Evolutionary conservation across 2,888 invertebrate species (phyloP), one percentile per base, ranked within the genome.

Genomic region (Rotaria macrura): DNA sequence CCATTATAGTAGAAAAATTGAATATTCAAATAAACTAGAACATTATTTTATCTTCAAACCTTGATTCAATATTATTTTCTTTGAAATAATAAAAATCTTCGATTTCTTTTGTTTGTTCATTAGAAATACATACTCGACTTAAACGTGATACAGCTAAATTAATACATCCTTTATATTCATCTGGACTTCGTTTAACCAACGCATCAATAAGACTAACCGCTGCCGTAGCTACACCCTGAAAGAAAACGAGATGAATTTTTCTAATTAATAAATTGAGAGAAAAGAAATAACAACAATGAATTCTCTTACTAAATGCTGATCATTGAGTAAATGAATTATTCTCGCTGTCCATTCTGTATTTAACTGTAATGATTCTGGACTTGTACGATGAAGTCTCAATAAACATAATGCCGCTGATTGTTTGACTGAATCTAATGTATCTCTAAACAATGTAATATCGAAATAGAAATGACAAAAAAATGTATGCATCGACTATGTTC

Each of bases 401-500:
- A 99, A 93, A 90, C 99, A 99, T 83, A 99, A 93, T 85, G 99
- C 99, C 88, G 99, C 98, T 89, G 97, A 97, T 92, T 99, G 99
- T 92, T 99, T 99, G 1, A 99, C 98, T 86, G 97, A 95, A 92
- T 99, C 99, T 94, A 98, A 97, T 29, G 99, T 98, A 90, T 99
- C 99, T 52, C 95, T 79, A 43, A 0, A 43, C 14, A 65, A n/a
- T 20, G 23, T 14, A n/a, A 23, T 55, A 55, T 55, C 29, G 34
- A 14, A 10, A 29, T 95, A 90, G 84, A 90, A 89, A 74, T 55
- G 40, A 20, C 2, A 40, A 14, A 9, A n/a, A n/a, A n/a, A n/a
- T n/a, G n/a, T n/a, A n/a, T n/a, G n/a, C n/a, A n/a, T n/a, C 5
- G 40, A 43, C 25, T 23, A 25, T 40, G 5, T 34, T 83, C 47